Evolutionary conservation across 2,797 vertebrate genomes (phyloP), one percentile per base, ranked within the genome.

Genomic region (Catostomus latipinnis): DNA sequence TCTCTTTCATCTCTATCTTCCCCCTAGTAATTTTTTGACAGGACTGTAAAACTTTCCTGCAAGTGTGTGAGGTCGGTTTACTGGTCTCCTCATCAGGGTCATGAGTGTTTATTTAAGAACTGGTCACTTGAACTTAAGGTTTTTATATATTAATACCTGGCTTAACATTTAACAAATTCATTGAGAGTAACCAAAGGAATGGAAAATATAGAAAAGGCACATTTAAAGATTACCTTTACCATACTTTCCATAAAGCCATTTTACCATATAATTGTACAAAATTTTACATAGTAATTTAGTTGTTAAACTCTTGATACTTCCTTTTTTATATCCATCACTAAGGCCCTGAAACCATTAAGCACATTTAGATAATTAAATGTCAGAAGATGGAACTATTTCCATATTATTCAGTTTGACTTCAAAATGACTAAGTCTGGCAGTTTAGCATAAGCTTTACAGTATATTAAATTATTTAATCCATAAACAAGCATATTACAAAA

Each of bases 11-110:
- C 73, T 78, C 53, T 71, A 58, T 82, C 68, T 53, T 85, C 76
- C 71, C 76, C 56, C 76, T 76, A 78, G 73, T 83, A 80, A 83
- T 74, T 74, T 85, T 34, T 88, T 87, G 86, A 86, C 71, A 74
- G 80, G 81, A 76, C 62, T 79, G 81, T 87, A 86, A 89, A 87
- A 84, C 82, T 83, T 85, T 77, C 72, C 82, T 76, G 70, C 43
- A 65, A 74, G 81, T 68, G 73, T 80, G 81, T 76, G 68, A 82
- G 71, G 56, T 57, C 6, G 50, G 72, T 81, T 84, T 86, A 84
- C 83, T 77, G 71, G 71, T 82, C 80, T 74, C 82, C 81, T 63
- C 76, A 71, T 65, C 70, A 74, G 63, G 77, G 72, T 81, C 65
- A 53, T 56, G 74, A 82, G 52, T 83, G 82, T 88, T 88, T 88